Base-by-base conservation (phyloP, 2,888 invertebrate genomes). In the Spodoptera littoralis region DNA sequence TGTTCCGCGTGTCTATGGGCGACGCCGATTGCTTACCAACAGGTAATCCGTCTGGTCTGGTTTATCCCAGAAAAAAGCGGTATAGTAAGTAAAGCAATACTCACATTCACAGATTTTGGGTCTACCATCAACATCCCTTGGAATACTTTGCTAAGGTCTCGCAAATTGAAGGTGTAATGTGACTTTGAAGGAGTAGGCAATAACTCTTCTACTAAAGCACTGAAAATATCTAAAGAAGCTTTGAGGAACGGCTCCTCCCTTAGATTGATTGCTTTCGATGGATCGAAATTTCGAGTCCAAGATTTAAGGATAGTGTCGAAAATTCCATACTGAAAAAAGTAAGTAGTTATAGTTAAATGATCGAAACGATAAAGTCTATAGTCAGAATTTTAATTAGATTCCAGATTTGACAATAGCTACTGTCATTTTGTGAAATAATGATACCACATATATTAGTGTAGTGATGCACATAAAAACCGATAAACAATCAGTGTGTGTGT, bases 131-230 rank as follows among this genome's bases (percentile, higher is more conserved):
- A 90, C 1, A 98, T 95, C 1, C 98, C 98, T 92, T 97, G 97
- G 83, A 97, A 97, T 18, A 98, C 97, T 80, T 98, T 96, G 62
- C 98, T 96, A 69, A 98, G 96, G 88, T 98, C 98, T 18, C 98
- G 93, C 77, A 98, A 88, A 90, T 98, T 98, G 90, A 98, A 98
- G 0, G 98, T 97, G 82, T 98, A 98, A 90, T 98, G 98, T 0
- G 97, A 98, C 88, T 98, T 98, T 24, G 97, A 95, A 0, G 98
- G 98, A 0, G 98, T 98, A 0, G 98, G 98, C 11, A 98, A 92
- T 60, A 98, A 93, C 79, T 97, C 97, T 8, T 93, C 92, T 44
- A 96, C 95, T 64, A 97, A 95, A 0, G 95, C 95, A 49, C 91
- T 92, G 90, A 97, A 98, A 11, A 98, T 95, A 2, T 95, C 94